Conservation (phyloP, 2,113 vertebrate species). For the Eira barbara region DNA sequence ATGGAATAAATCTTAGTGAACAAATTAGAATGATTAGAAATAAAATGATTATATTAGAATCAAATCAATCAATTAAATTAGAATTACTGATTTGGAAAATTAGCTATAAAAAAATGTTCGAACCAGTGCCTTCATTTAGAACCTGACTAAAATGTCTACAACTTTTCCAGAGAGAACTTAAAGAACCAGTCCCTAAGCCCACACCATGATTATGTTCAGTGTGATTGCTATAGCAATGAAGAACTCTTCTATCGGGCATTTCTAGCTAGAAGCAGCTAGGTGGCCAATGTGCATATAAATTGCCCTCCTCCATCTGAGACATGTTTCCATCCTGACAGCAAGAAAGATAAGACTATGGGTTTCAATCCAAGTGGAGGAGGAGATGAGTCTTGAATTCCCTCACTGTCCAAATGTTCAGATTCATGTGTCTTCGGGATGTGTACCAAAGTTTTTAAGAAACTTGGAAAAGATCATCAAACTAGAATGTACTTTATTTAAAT, state of each 20-base stretch:
- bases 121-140: neutral
- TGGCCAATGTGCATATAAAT: neutral
- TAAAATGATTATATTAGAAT: neutral
- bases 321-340: neutral
- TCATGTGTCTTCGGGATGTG: slow-evolving; percentile 30
- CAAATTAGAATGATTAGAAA: neutral
- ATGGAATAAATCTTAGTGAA: neutral
- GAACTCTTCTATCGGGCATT: neutral
- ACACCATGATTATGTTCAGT: neutral
- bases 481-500: slow-evolving; percentile 38
- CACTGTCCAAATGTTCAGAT: slow-evolving; percentile 30
- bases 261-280: neutral
- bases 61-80: neutral
- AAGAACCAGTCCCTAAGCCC: neutral
- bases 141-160: slow-evolving; percentile 15
- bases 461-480: slow-evolving; percentile 50
- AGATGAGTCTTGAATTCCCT: slow-evolving; percentile 47
- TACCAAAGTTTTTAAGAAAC: slow-evolving; percentile 36
- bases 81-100: slow-evolving; percentile 1
- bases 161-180: neutral
- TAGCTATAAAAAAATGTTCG: neutral
- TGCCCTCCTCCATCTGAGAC: neutral
- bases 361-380: neutral
- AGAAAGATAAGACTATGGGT: slow-evolving; percentile 1
- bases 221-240: neutral